phyloP scores from a whole-genome alignment of 2,797 vertebrate genomes.

The Hyperoplus lanceolatus region DNA sequence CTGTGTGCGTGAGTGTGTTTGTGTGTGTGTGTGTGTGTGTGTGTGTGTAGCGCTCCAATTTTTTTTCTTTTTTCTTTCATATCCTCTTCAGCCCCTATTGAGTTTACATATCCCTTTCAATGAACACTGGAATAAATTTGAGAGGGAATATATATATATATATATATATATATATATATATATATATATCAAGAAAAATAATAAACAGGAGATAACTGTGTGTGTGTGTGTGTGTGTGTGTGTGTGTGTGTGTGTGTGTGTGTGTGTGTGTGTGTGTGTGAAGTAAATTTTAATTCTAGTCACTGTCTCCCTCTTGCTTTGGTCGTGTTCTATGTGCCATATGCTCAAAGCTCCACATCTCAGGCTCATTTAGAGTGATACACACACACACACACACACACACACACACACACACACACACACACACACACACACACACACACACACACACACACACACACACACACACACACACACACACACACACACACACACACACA shows the following conservation, averaged over 20 bases:
- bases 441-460: constrained; percentile 36
- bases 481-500: constrained; percentile 33
- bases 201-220: constrained; percentile 29
- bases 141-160: constrained; percentile 4
- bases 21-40: too few relatives aligned
- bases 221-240: constrained; percentile 30
- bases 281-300: constrained; percentile 68
- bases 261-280: constrained; percentile 29
- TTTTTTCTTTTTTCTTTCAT: constrained; percentile 5
- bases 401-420: constrained; percentile 22
- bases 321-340: constrained; percentile 77
- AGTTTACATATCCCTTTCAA: constrained; percentile 56
- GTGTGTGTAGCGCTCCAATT: background rate
- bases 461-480: constrained; percentile 34
- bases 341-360: constrained; percentile 83
- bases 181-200: constrained; percentile 27
- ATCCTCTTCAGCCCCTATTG: constrained; percentile 10
- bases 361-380: constrained; percentile 75
- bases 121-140: constrained; percentile 44
- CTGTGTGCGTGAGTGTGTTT: too few relatives aligned
- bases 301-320: constrained; percentile 48
- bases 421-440: constrained; percentile 47
- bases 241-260: constrained; percentile 35
- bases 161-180: too few relatives aligned
- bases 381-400: constrained; percentile 52